A percentile compares a stretch with the other conserved stretches of the same genome.
Conservation (phyloP, 2,113 vertebrate species). For the Stigmatopora nigra region DNA sequence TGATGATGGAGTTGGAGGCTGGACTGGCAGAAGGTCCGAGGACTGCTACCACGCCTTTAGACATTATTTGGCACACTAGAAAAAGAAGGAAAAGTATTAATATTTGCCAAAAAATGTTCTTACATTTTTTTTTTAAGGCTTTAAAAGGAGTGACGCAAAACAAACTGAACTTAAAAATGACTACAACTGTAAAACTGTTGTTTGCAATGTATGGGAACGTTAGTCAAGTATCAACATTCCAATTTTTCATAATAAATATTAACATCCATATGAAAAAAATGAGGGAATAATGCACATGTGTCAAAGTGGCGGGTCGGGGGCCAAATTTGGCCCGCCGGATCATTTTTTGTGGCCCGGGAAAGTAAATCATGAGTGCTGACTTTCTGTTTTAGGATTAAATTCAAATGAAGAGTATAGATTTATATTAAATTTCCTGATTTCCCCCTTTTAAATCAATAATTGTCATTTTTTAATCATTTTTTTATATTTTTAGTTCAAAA, state of each 20-base stretch:
- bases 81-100: conserved; percentile 8
- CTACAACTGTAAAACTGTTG: neutral
- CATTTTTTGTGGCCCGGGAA: no score
- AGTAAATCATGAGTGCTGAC: no score
- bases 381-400: no score
- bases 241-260: neutral
- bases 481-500: no score
- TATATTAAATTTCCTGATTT: no score
- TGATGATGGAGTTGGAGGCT: conserved; percentile 97
- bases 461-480: no score
- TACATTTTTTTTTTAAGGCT: no score
- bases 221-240: neutral
- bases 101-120: neutral
- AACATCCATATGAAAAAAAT: conserved; percentile 9
- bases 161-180: neutral
- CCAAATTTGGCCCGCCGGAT: no score
- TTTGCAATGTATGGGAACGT: neutral
- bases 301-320: no score
- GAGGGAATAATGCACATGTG: no score
- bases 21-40: conserved; percentile 94
- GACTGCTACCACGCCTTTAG: conserved; percentile 93
- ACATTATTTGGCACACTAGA: conserved; percentile 97
- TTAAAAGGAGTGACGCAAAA: neutral
- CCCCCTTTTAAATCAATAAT: no score
- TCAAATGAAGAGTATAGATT: no score